Conservation (phyloP, 2,888 invertebrate species). For the Diachrysia chrysitis region DNA sequence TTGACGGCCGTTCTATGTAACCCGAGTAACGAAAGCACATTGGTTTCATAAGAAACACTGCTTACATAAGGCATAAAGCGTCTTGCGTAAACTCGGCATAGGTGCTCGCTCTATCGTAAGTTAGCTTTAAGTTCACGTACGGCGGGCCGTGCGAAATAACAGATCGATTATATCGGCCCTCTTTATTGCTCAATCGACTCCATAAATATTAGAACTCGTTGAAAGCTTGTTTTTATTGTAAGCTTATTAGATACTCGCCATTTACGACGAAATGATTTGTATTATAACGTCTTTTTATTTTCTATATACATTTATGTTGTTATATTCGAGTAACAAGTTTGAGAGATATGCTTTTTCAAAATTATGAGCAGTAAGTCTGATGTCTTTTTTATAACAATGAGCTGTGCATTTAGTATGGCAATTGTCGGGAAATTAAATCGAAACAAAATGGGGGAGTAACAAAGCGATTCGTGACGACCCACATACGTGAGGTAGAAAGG, state of each 20-base stretch:
- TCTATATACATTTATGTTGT: constrained; percentile 13
- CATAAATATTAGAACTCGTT: constrained; percentile 51
- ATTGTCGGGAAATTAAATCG: constrained; percentile 55
- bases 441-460: constrained; percentile 73
- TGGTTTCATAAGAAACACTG: constrained; percentile 83
- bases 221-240: constrained; percentile 38
- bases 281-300: constrained; percentile 17
- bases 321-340: neutral
- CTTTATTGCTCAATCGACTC: constrained; percentile 63
- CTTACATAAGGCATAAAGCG: constrained; percentile 81
- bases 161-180: constrained; percentile 68
- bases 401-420: constrained; percentile 24
- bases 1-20: constrained; percentile 72
- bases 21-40: constrained; percentile 78
- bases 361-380: constrained; percentile 10
- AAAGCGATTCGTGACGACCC: constrained; percentile 80
- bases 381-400: constrained; percentile 13
- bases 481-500: constrained; percentile 75
- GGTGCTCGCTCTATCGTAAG: constrained; percentile 75
- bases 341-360: constrained; percentile 7
- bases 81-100: constrained; percentile 85
- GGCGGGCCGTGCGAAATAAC: constrained; percentile 74
- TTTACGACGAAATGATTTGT: constrained; percentile 28
- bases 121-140: constrained; percentile 82
- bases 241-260: constrained; percentile 36